Evolutionary conservation across 2,888 invertebrate genomes (phyloP).

Genomic region (Agonopterix subpropinquella): DNA sequence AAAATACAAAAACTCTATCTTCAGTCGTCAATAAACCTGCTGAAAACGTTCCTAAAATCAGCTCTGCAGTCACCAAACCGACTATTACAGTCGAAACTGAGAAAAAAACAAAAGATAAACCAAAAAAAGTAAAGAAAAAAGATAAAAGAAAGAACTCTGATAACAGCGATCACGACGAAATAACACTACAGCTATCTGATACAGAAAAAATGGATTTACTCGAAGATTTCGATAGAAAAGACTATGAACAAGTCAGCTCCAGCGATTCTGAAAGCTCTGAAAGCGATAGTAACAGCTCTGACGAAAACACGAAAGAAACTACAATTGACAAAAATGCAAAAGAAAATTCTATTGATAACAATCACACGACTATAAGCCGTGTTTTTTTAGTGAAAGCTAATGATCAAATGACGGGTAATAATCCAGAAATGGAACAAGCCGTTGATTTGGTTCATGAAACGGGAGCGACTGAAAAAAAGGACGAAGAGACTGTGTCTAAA

Average conservation of each 20-base stretch:
- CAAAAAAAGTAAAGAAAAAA: slow-evolving; percentile 36
- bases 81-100: slow-evolving; percentile 20
- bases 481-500: not conserved
- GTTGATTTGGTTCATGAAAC: not conserved
- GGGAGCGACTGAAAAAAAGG: not conserved
- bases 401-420: not conserved
- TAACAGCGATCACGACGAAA: slow-evolving; percentile 60
- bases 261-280: slow-evolving; percentile 28
- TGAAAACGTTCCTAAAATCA: not conserved
- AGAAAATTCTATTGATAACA: not conserved
- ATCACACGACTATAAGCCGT: not conserved
- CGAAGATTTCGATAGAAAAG: slow-evolving; percentile 55
- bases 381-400: too few relatives aligned
- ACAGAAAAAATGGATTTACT: slow-evolving; percentile 67
- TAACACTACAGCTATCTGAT: slow-evolving; percentile 63
- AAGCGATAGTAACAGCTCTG: slow-evolving; percentile 26
- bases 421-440: not conserved
- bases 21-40: not conserved
- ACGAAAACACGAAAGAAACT: not conserved
- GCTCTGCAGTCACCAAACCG: not conserved
- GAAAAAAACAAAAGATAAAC: slow-evolving; percentile 18
- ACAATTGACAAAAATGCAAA: not conserved
- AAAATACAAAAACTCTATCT: not conserved
- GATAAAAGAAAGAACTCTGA: slow-evolving; percentile 43
- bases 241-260: slow-evolving; percentile 39